Percentiles rank a stretch among this genome's conserved stretches.
Conservation (phyloP, 1,140 invertebrate genomes). For the Drosophila biarmipes region DNA sequence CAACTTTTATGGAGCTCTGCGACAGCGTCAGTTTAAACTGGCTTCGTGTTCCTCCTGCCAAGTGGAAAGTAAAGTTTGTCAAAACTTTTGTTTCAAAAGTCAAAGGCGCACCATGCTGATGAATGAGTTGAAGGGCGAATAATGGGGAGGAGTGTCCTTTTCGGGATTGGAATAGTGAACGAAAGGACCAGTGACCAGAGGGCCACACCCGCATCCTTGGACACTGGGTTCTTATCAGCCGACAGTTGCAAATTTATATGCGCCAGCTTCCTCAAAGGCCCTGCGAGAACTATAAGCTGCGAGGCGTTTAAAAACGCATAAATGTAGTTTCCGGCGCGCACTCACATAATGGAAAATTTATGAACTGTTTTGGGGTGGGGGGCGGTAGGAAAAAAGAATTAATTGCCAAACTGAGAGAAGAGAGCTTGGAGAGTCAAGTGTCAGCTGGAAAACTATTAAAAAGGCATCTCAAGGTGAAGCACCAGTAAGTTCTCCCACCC, state of each 20-base stretch:
- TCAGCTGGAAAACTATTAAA: conserved; percentile 78
- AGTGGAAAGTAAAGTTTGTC: conserved; percentile 70
- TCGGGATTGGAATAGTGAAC: conserved; percentile 22
- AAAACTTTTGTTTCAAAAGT: conserved; percentile 80
- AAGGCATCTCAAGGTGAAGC: conserved; percentile 54
- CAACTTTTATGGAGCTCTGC: conserved; percentile 51
- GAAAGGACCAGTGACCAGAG: background rate
- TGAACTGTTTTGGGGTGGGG: conserved; percentile 50
- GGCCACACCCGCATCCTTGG: conserved; percentile 8
- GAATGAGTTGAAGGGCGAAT: conserved; percentile 65
- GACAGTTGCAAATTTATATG: conserved; percentile 61
- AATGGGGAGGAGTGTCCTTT: conserved; percentile 2
- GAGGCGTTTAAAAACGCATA: conserved; percentile 79
- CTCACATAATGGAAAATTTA: conserved; percentile 69
- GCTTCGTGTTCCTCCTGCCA: conserved; percentile 27
- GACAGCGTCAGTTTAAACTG: conserved; percentile 27
- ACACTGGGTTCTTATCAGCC: conserved; percentile 35
- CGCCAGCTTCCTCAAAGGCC: conserved; percentile 40
- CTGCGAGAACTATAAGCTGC: conserved; percentile 52
- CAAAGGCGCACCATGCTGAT: conserved; percentile 75
- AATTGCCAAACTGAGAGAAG: conserved; percentile 61
- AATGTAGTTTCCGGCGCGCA: conserved; percentile 71
- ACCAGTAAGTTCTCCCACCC: conserved; percentile 47
- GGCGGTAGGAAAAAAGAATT: conserved; percentile 54
- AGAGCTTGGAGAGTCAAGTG: conserved; percentile 38